These are phyloP conservation scores for Megamerina dolium DNA, from an alignment of 2,888 invertebrate genomes.

Conservation along the genomic window DNA sequence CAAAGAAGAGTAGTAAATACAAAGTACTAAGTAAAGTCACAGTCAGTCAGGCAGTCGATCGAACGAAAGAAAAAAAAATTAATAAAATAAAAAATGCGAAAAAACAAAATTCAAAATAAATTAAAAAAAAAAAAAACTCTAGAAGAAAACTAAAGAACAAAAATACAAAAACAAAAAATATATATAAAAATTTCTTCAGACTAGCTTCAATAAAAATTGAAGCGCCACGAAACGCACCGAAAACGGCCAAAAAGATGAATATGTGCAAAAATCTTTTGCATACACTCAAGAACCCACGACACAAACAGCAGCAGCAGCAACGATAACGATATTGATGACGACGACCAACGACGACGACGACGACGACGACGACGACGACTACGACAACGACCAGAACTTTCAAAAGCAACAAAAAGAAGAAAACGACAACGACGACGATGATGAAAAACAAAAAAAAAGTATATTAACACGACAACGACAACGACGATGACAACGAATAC, in stretches of 20 bases:
- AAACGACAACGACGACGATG: constrained; percentile 1
- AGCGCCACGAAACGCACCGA: constrained; percentile 44
- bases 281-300: constrained; percentile 44
- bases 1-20: background rate
- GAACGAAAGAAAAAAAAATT: too few relatives aligned
- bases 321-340: too few relatives aligned
- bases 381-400: constrained; percentile 7
- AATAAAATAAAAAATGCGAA: too few relatives aligned
- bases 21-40: too few relatives aligned
- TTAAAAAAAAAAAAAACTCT: constrained; percentile 1
- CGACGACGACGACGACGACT: constrained; percentile 6
- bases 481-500: constrained; percentile 7
- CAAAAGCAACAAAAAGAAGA: too few relatives aligned
- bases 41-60: too few relatives aligned
- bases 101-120: too few relatives aligned
- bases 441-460: constrained; percentile 13
- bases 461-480: constrained; percentile 6
- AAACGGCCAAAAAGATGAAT: constrained; percentile 48
- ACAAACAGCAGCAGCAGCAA: constrained; percentile 13
- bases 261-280: constrained; percentile 48
- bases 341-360: too few relatives aligned
- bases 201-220: constrained; percentile 32
- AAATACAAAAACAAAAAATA: constrained; percentile 10
- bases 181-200: constrained; percentile 24
- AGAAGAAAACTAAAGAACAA: background rate